Evolutionary conservation across 2,888 invertebrate genomes (phyloP), one percentile per base, ranked within the genome.

Genomic region (Agelastica alni): DNA sequence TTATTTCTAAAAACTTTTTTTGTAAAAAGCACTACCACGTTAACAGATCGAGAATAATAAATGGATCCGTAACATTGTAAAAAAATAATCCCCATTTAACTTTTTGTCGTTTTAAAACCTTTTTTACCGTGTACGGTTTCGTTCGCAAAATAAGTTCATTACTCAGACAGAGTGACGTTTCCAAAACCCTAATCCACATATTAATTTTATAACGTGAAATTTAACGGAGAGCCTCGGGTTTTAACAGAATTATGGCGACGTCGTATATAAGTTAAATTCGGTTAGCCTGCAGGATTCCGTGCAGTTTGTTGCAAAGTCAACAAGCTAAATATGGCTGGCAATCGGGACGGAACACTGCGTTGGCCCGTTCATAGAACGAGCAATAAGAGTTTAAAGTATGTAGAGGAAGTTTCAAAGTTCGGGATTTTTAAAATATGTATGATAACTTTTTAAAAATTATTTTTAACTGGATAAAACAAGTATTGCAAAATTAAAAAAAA

Each of bases 221-320:
- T 47, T 42, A 42, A 37, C 43, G 31, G 12, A 28, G 36, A 37
- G 20, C 30, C 31, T 20, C 10, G 9, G 37, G 30, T 43, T 53
- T 43, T 37, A 48, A 48, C 31, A 26, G 37, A 53, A 43, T 53
- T 48, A 53, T 20, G 37, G 43, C 28, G 18, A 31, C 39, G 43
- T 43, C 48, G 32, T 43, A 36, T 47, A 13, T 53, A 53, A 34
- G 30, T 39, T 47, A 20, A 53, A 43, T 47, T 53, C 34, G 26
- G 34, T 53, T 26, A 31, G 41, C 26, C 42, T 34, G 34, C 47
- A 31, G 47, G 12, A 47, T 39, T 43, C 30, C 18, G 16, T 53
- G 53, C 53, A 48, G 36, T 53, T 41, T 43, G 43, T 37, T 42
- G 53, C 20, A 48, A 48, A 53, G 42, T 47, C 42, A 53, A 47